Evolutionary conservation across 2,888 invertebrate genomes (phyloP).

Genomic region (Cerceris rybyensis): DNA sequence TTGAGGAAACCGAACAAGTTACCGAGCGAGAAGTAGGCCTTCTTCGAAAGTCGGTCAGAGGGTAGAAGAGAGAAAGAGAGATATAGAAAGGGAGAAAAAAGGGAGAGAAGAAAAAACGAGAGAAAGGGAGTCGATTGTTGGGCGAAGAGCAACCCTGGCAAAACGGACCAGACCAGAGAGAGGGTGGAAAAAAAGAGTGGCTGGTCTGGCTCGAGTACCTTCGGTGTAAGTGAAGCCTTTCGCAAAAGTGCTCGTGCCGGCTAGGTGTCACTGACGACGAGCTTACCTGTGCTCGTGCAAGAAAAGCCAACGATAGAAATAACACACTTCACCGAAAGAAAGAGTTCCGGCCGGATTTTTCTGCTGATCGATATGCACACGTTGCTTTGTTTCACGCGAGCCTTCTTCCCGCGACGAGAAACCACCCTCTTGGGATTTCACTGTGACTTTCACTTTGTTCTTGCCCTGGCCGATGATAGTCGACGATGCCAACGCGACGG

Average conservation of each 20-base stretch:
- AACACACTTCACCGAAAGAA: conserved; percentile 25
- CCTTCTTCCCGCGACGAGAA: too few relatives aligned
- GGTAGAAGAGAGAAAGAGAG: conserved; percentile 16
- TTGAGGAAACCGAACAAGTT: conserved; percentile 36
- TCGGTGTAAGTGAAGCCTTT: conserved; percentile 37
- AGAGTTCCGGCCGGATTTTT: not conserved
- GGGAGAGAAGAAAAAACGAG: not conserved
- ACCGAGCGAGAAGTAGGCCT: conserved; percentile 27
- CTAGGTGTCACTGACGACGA: conserved; percentile 17
- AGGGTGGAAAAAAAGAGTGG: conserved; percentile 17
- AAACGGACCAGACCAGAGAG: conserved; percentile 27
- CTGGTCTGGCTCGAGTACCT: conserved; percentile 29
- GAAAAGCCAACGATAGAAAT: conserved; percentile 40
- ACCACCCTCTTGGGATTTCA: too few relatives aligned
- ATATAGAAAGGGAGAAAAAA: conserved; percentile 3
- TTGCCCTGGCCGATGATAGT: too few relatives aligned
- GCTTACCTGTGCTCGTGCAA: conserved; percentile 14
- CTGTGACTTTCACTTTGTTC: too few relatives aligned
- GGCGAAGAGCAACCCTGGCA: conserved; percentile 28
- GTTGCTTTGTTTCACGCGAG: too few relatives aligned
- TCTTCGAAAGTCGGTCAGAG: conserved; percentile 43
- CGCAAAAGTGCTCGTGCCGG: conserved; percentile 19
- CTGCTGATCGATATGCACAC: conserved; percentile 56
- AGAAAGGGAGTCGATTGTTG: conserved; percentile 27
- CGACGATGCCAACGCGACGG: too few relatives aligned